Evolutionary conservation across 2,888 invertebrate genomes (phyloP).

Genomic region (Cordilura impudica): DNA sequence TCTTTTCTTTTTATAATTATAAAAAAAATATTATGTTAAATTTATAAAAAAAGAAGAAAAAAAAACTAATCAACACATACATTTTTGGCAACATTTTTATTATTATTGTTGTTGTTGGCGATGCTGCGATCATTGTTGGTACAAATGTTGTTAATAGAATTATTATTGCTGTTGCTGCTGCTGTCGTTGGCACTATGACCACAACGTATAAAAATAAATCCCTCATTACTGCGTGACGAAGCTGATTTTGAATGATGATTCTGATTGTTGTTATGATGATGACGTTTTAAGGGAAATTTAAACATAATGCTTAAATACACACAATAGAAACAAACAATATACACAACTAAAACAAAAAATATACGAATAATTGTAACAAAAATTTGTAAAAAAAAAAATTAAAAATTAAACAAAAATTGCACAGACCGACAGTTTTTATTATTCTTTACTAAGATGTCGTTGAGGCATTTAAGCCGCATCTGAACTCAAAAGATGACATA

Average conservation of each 20-base stretch:
- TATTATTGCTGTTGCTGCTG: neutral
- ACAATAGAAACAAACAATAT: constrained; percentile 18
- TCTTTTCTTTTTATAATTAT: no score
- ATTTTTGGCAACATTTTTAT: constrained; percentile 53
- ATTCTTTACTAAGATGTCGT: no score
- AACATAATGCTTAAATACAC: constrained; percentile 44
- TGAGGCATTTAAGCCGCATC: no score
- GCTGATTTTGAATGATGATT: constrained; percentile 60
- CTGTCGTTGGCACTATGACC: constrained; percentile 48
- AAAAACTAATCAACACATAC: constrained; percentile 40
- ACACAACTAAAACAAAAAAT: constrained; percentile 5
- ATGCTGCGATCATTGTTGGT: neutral
- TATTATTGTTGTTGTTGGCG: constrained; percentile 32
- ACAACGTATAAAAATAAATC: constrained; percentile 66
- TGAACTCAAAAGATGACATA: no score
- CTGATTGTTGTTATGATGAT: constrained; percentile 54
- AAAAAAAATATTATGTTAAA: no score
- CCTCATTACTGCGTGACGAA: constrained; percentile 69
- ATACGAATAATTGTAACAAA: constrained; percentile 11
- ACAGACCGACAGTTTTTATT: no score
- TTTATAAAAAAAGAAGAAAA: neutral
- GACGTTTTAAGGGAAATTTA: constrained; percentile 64
- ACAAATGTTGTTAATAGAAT: neutral
- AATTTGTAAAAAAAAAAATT: neutral
- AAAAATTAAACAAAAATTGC: neutral